Conservation (phyloP, 2,113 vertebrate genomes). For the Periophthalmodon schlosseri region DNA sequence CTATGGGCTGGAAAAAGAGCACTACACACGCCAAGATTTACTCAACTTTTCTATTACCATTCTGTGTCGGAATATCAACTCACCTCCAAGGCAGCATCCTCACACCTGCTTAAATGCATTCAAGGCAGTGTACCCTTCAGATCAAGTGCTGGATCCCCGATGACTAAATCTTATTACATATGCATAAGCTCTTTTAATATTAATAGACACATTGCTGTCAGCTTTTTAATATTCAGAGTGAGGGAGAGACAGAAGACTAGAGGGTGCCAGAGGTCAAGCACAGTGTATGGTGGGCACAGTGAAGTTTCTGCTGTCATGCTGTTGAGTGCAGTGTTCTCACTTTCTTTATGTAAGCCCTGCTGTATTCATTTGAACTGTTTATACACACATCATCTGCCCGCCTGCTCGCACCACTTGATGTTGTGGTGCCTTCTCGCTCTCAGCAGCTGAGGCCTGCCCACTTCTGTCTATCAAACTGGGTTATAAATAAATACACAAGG, state of each 20-base stretch:
- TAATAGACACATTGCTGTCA: slow-evolving; percentile 57
- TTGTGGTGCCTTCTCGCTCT: background rate
- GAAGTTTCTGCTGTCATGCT: slow-evolving; percentile 2
- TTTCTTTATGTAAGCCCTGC: slow-evolving; percentile 3
- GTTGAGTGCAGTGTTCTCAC: slow-evolving; percentile 15
- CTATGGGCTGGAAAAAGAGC: background rate
- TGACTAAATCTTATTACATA: slow-evolving; percentile 57
- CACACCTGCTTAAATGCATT: slow-evolving; percentile 8
- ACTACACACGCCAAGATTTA: slow-evolving; percentile 8
- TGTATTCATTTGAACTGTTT: slow-evolving; percentile 10
- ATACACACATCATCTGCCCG: background rate
- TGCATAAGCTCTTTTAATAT: slow-evolving; percentile 62
- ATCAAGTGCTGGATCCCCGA: slow-evolving; percentile 46
- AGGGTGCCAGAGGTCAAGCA: slow-evolving; percentile 52
- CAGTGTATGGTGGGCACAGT: slow-evolving; percentile 35
- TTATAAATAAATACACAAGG: slow-evolving; percentile 4
- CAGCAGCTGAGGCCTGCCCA: slow-evolving; percentile 5
- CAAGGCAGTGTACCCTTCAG: slow-evolving; percentile 19
- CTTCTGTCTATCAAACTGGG: background rate
- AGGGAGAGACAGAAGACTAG: slow-evolving; percentile 29
- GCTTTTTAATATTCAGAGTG: slow-evolving; percentile 57
- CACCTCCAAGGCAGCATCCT: background rate
- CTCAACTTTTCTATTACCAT: slow-evolving; percentile 4
- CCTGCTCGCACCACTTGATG: background rate
- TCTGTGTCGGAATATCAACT: slow-evolving; percentile 5